Evolutionary conservation across 2,888 invertebrate species (phyloP).

Genomic region (Sipha maydis): DNA sequence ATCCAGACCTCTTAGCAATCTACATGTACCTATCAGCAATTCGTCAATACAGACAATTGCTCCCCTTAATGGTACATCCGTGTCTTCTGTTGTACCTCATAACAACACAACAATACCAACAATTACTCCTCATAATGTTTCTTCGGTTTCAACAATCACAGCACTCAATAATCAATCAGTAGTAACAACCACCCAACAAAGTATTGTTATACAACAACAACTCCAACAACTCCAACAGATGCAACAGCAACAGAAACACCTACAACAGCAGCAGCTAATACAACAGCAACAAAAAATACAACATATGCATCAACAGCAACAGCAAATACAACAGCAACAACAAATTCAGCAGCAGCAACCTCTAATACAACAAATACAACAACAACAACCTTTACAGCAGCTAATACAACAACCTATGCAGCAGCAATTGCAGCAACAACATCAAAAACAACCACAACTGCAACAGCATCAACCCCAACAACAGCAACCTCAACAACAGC

Average conservation of each 20-base stretch:
- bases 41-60: not conserved
- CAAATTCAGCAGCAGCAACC: constrained; percentile 15
- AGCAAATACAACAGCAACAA: constrained; percentile 5
- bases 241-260: not conserved
- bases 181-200: constrained; percentile 37
- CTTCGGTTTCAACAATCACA: constrained; percentile 15
- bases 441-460: not conserved
- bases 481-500: constrained; percentile 1
- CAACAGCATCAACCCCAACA: not conserved
- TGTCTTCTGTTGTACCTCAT: not conserved
- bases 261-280: not conserved
- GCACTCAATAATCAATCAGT: constrained; percentile 36
- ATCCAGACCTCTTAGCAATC: not conserved
- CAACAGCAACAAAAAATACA: constrained; percentile 11
- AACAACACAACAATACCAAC: not conserved
- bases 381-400: constrained; percentile 12
- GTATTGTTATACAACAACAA: constrained; percentile 42
- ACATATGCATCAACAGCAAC: constrained; percentile 17
- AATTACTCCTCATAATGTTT: not conserved
- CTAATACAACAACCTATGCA: not conserved
- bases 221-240: not conserved
- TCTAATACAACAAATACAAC: constrained; percentile 11
- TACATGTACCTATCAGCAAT: constrained; percentile 7
- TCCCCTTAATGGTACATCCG: not conserved
- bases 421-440: constrained; percentile 11